Evolutionary conservation across 2,797 vertebrate genomes (phyloP).

Genomic region (Lycodopsis pacificus): DNA sequence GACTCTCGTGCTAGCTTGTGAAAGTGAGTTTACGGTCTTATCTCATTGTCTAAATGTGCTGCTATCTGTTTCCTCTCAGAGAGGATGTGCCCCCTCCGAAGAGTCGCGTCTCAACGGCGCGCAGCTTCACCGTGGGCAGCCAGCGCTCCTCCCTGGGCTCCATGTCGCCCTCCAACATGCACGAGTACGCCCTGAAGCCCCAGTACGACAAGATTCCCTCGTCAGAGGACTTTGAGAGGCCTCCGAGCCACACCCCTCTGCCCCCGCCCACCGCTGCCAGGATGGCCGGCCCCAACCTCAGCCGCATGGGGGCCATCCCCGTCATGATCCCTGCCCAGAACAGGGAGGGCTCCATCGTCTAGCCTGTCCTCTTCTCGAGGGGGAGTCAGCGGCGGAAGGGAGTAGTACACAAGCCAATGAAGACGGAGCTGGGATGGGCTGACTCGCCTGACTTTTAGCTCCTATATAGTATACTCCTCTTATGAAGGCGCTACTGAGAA

Average conservation of each 20-base stretch:
- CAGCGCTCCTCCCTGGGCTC: slow-evolving; percentile 97
- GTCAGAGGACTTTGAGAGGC: slow-evolving; percentile 90
- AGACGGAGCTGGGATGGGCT: slow-evolving; percentile 45
- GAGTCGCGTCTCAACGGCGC: slow-evolving; percentile 94
- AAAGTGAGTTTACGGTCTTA: slow-evolving; percentile 7
- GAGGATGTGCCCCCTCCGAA: slow-evolving; percentile 98
- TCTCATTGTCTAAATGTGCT: slow-evolving; percentile 32
- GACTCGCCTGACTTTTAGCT: slow-evolving; percentile 46
- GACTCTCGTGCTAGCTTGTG: not conserved
- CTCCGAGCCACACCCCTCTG: slow-evolving; percentile 85
- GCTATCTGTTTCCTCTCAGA: slow-evolving; percentile 74
- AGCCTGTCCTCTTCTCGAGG: slow-evolving; percentile 59
- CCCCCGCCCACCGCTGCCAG: slow-evolving; percentile 85
- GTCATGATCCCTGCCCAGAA: slow-evolving; percentile 99
- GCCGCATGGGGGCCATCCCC: slow-evolving; percentile 96
- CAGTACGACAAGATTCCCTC: slow-evolving; percentile 94
- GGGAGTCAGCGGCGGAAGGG: not conserved
- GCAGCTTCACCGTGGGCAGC: slow-evolving; percentile 94
- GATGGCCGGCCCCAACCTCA: slow-evolving; percentile 95
- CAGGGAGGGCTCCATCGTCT: slow-evolving; percentile 97
- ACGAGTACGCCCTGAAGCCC: slow-evolving; percentile 90
- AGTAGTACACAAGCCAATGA: slow-evolving; percentile 58
- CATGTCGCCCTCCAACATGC: slow-evolving; percentile 98
- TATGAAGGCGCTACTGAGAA: slow-evolving; percentile 62
- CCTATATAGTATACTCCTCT: slow-evolving; percentile 32